These are phyloP conservation scores for Spinus olivaceus DNA, from an alignment of 2,797 vertebrate genomes.

Conservation along the genomic window DNA sequence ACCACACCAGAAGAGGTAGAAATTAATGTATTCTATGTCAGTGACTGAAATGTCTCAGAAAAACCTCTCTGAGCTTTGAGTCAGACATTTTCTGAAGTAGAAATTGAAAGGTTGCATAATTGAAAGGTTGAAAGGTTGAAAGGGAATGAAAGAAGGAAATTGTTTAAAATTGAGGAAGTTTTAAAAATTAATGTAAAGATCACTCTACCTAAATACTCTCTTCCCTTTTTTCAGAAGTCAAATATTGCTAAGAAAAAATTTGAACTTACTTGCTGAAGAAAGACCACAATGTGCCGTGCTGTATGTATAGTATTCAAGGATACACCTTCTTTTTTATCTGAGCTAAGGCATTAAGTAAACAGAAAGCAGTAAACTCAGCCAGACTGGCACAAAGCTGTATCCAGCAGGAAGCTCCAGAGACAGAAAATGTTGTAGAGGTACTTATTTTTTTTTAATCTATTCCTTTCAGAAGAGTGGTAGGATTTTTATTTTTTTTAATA, in stretches of 20 bases:
- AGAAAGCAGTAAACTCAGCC: background rate
- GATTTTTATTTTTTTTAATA: background rate
- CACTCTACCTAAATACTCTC: background rate
- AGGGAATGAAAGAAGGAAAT: background rate
- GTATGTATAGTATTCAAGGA: background rate
- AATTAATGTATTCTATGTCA: background rate
- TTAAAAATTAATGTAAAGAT: background rate
- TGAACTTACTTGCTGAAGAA: background rate
- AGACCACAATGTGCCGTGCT: background rate
- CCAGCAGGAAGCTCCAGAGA: background rate
- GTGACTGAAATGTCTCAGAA: background rate
- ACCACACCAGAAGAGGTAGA: background rate
- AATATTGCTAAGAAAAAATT: background rate
- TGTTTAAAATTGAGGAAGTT: background rate
- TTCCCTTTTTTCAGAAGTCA: background rate
- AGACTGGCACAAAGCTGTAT: background rate
- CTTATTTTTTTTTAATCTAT: background rate
- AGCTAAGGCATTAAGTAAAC: background rate
- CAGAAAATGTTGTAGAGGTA: conserved; percentile 31
- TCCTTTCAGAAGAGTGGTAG: background rate
- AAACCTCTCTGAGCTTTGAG: background rate
- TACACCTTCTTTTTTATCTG: conserved; percentile 33
- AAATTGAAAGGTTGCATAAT: background rate
- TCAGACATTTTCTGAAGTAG: background rate
- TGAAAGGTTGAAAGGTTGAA: background rate